Conservation (phyloP, 2,888 invertebrate genomes). For the Amiota minor region DNA sequence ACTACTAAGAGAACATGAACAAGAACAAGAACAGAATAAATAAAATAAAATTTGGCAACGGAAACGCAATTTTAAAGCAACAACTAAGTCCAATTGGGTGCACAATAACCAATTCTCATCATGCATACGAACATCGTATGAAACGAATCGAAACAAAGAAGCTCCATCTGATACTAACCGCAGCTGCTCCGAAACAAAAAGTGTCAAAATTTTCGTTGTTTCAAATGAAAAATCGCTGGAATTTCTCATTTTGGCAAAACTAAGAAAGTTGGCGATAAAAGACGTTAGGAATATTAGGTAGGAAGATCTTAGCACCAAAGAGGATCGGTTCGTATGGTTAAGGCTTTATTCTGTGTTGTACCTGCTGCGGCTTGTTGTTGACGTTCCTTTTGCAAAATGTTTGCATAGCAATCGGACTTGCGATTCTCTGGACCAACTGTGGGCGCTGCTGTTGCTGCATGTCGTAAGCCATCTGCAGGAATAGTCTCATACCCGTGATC, state of each 20-base stretch:
- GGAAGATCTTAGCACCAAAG: conserved; percentile 45
- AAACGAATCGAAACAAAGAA: not conserved
- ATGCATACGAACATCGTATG: not conserved
- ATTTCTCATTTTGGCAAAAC: conserved; percentile 71
- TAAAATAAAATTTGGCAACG: conserved; percentile 22
- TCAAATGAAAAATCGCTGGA: conserved; percentile 58
- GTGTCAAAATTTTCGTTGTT: conserved; percentile 63
- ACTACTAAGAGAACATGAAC: not conserved
- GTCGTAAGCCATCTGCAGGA: conserved; percentile 66
- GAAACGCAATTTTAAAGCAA: not conserved
- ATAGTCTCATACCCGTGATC: conserved; percentile 81
- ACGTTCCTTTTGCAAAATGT: conserved; percentile 70
- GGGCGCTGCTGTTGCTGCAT: conserved; percentile 26
- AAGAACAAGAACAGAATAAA: not conserved
- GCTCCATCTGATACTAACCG: conserved; percentile 62
- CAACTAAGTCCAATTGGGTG: conserved; percentile 1
- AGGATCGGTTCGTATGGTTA: conserved; percentile 27
- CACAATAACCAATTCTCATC: not conserved
- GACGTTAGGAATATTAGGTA: conserved; percentile 46
- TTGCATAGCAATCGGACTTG: conserved; percentile 72
- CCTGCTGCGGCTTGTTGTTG: conserved; percentile 59
- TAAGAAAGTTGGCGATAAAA: conserved; percentile 47
- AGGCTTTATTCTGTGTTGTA: conserved; percentile 33
- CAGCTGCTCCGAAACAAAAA: conserved; percentile 69
- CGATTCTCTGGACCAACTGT: conserved; percentile 64